Conservation (phyloP, 2,888 invertebrate species). For the Ptilodon capucinus region DNA sequence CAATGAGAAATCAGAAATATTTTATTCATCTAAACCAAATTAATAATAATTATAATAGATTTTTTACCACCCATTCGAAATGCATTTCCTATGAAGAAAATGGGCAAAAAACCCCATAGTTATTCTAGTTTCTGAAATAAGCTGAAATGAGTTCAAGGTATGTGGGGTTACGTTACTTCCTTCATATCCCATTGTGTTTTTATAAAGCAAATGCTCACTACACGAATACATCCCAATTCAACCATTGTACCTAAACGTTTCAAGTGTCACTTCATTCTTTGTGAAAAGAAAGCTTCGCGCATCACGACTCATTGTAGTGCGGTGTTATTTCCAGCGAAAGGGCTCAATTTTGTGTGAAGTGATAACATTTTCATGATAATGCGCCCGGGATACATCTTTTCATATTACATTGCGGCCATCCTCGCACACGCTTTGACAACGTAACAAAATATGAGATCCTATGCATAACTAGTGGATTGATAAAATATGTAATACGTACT, state of each 20-base stretch:
- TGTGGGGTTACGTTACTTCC: too few species aligned
- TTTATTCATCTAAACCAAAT: too few species aligned
- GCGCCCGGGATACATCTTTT: slow-evolving; percentile 50
- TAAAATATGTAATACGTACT: slow-evolving; percentile 11
- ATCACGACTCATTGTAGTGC: slow-evolving; percentile 47
- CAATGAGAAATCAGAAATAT: too few species aligned
- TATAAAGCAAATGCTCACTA: neutral
- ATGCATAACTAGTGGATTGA: slow-evolving; percentile 35
- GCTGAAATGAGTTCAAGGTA: neutral
- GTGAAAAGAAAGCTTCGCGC: slow-evolving; percentile 35
- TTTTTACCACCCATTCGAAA: too few species aligned
- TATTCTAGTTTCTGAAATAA: too few species aligned
- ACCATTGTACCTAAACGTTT: slow-evolving; percentile 18
- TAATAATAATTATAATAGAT: too few species aligned
- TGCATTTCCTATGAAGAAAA: too few species aligned
- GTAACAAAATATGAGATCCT: slow-evolving; percentile 38
- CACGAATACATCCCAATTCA: neutral
- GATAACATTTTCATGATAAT: slow-evolving; percentile 66
- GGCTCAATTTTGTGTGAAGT: slow-evolving; percentile 57
- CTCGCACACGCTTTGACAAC: slow-evolving; percentile 35
- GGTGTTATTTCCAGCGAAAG: slow-evolving; percentile 53
- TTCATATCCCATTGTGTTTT: neutral
- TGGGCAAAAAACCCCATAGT: too few species aligned
- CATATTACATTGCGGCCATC: slow-evolving; percentile 35
- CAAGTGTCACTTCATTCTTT: slow-evolving; percentile 39